phyloP scores from a whole-genome alignment of 2,888 invertebrate genomes.

The Nomada ruficornis region DNA sequence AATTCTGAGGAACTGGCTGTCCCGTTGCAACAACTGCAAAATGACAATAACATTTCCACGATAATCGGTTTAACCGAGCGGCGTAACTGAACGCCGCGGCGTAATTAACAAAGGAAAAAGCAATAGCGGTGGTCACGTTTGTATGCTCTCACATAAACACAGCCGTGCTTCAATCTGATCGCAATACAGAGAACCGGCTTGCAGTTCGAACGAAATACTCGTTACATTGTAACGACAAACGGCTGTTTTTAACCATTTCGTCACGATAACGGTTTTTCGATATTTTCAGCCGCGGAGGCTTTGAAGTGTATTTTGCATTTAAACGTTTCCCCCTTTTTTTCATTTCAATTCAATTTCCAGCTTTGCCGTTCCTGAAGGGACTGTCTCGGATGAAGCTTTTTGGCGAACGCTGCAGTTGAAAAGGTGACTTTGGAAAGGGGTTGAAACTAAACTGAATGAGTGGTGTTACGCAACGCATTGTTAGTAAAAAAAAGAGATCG shows the following conservation, averaged over 20 bases:
- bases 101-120: conserved; percentile 65
- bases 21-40: conserved; percentile 40
- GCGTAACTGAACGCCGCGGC: conserved; percentile 46
- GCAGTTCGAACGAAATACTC: conserved; percentile 58
- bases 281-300: conserved; percentile 45
- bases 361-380: background rate
- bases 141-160: conserved; percentile 53
- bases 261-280: conserved; percentile 63
- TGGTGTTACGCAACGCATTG: too few relatives aligned
- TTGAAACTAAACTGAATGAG: background rate
- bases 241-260: conserved; percentile 64
- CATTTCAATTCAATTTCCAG: conserved; percentile 32
- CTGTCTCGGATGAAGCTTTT: background rate
- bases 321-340: conserved; percentile 26
- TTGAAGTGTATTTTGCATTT: conserved; percentile 42
- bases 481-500: too few relatives aligned
- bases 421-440: background rate
- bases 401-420: background rate
- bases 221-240: conserved; percentile 61
- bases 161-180: conserved; percentile 60
- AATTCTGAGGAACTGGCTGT: conserved; percentile 40
- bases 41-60: conserved; percentile 57
- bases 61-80: conserved; percentile 57
- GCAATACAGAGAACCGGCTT: conserved; percentile 35
- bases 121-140: conserved; percentile 53